These are phyloP conservation scores for Heliconius melpomene DNA, from an alignment of 1,140 invertebrate genomes.

Conservation along the genomic window DNA sequence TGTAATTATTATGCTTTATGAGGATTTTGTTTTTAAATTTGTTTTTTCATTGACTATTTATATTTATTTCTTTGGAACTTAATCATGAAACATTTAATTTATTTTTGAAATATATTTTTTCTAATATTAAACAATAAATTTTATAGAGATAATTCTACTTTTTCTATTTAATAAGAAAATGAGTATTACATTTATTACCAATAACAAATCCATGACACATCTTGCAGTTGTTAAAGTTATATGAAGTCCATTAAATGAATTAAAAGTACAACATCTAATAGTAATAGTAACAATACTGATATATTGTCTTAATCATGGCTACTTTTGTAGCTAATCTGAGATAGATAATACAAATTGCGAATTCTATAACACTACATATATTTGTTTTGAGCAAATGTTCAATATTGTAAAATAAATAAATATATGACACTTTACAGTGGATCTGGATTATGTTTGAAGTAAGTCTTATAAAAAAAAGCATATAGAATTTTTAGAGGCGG, in stretches of 20 bases:
- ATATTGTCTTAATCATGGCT: constrained; percentile 22
- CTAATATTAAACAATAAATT: not conserved
- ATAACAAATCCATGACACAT: constrained; percentile 6
- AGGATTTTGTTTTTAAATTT: not conserved
- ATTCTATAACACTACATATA: constrained; percentile 2
- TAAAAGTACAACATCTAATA: constrained; percentile 31
- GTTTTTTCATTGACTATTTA: constrained; percentile 15
- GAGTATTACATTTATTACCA: not conserved
- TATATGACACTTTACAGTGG: not conserved
- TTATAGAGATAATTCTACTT: not conserved
- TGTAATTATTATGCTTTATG: not conserved
- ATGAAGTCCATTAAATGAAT: constrained; percentile 29
- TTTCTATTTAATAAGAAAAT: not conserved
- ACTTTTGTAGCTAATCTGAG: constrained; percentile 31
- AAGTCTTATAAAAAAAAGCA: constrained; percentile 21
- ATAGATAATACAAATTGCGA: constrained; percentile 16
- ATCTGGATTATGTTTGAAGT: constrained; percentile 15
- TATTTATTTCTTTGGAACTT: not conserved
- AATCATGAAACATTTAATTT: not conserved
- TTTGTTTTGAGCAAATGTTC: constrained; percentile 7
- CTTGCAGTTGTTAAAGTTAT: constrained; percentile 34
- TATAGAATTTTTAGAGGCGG: constrained; percentile 46
- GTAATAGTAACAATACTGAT: constrained; percentile 2
- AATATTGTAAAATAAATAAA: constrained; percentile 6
- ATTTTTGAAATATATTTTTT: not conserved